Evolutionary conservation across 2,888 invertebrate species (phyloP).

Genomic region (Drosophila trichaetosa): DNA sequence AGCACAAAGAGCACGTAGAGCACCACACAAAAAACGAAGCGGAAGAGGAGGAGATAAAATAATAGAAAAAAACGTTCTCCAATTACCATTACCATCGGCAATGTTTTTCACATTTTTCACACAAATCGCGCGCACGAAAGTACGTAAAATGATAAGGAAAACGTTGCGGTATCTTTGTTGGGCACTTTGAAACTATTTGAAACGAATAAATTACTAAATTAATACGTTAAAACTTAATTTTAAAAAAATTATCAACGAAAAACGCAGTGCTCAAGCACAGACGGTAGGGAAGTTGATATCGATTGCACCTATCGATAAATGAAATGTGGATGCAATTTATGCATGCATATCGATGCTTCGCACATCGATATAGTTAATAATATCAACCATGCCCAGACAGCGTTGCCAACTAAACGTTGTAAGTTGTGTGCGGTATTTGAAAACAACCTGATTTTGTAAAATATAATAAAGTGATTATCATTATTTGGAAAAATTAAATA

Average conservation of each 20-base stretch:
- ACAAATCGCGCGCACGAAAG: slow-evolving; percentile 51
- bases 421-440: not conserved
- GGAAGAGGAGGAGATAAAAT: slow-evolving; percentile 81
- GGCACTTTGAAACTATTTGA: slow-evolving; percentile 63
- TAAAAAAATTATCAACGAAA: slow-evolving; percentile 82
- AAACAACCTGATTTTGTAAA: not conserved
- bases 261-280: slow-evolving; percentile 76
- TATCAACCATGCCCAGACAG: slow-evolving; percentile 32
- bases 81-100: slow-evolving; percentile 81
- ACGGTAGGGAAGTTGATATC: slow-evolving; percentile 61
- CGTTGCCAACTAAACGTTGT: slow-evolving; percentile 34
- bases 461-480: slow-evolving; percentile 38
- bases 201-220: slow-evolving; percentile 77
- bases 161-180: slow-evolving; percentile 39
- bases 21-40: slow-evolving; percentile 74
- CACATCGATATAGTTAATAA: slow-evolving; percentile 23
- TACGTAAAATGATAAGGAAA: slow-evolving; percentile 41
- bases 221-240: slow-evolving; percentile 74
- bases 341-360: not conserved
- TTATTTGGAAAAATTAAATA: slow-evolving; percentile 34
- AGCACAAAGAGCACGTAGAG: slow-evolving; percentile 66
- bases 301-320: slow-evolving; percentile 36
- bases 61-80: slow-evolving; percentile 81
- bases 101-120: slow-evolving; percentile 73
- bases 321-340: slow-evolving; percentile 17